phyloP scores from a whole-genome alignment of 2,888 invertebrate genomes.

The Xestobium rufovillosum region DNA sequence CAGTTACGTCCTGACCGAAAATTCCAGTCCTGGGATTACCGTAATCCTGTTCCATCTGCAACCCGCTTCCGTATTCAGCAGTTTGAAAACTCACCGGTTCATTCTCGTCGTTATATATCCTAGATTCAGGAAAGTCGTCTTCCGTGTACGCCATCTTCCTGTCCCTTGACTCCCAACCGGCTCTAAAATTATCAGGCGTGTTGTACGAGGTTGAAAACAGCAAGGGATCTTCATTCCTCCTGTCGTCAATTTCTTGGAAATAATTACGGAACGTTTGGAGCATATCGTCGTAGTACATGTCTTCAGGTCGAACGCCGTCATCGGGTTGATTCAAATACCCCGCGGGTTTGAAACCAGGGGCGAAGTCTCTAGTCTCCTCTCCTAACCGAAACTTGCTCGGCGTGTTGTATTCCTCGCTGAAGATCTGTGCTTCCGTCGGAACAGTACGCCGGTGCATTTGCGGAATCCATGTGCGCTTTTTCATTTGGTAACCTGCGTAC shows the following conservation, averaged over 20 bases:
- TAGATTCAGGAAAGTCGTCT: constrained; percentile 44
- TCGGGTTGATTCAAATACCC: constrained; percentile 28
- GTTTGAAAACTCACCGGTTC: constrained; percentile 37
- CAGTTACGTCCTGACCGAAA: no score
- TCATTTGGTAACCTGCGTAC: constrained; percentile 31
- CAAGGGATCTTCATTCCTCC: constrained; percentile 23
- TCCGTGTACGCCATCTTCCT: constrained; percentile 22
- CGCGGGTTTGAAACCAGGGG: constrained; percentile 30
- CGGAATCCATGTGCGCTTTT: constrained; percentile 38
- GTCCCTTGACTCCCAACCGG: constrained; percentile 42
- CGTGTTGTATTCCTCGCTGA: constrained; percentile 38
- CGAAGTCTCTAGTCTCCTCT: constrained; percentile 32
- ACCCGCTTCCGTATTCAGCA: constrained; percentile 36
- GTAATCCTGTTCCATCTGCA: no score
- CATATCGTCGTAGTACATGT: constrained; percentile 18
- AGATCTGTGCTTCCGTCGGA: constrained; percentile 24
- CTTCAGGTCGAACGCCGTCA: constrained; percentile 15
- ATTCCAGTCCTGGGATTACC: no score
- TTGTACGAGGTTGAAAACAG: constrained; percentile 43
- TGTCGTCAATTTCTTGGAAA: constrained; percentile 10
- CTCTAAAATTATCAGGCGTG: constrained; percentile 44
- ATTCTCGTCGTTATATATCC: constrained; percentile 52
- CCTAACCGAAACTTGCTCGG: constrained; percentile 37
- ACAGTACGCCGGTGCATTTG: constrained; percentile 38
- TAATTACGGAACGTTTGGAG: no score